Percentiles rank a stretch among this genome's conserved stretches.
Conservation (phyloP, 2,113 vertebrate genomes). For the Muntiacus muntjak region DNA sequence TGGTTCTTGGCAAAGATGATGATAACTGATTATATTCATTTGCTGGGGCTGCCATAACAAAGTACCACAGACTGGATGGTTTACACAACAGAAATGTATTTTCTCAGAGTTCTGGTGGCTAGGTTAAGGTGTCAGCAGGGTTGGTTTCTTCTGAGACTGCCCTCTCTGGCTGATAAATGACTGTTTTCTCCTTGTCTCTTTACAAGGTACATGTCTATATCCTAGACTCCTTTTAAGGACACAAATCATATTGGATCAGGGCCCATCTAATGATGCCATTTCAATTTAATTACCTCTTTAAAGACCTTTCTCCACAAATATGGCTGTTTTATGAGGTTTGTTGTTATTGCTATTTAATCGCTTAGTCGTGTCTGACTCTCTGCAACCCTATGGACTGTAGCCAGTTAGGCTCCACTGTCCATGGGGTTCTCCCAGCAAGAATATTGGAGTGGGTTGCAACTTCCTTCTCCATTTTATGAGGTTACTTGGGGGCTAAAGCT, state of each 20-base stretch:
- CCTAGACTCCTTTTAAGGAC: not conserved
- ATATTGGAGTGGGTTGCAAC: not conserved
- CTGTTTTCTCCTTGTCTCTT: not conserved
- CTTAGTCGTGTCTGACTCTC: not conserved
- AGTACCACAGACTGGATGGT: not conserved
- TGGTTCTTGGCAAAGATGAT: not conserved
- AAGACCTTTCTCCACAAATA: not conserved
- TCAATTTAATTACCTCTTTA: not conserved
- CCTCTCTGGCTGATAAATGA: not conserved
- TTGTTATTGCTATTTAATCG: not conserved
- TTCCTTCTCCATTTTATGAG: not conserved
- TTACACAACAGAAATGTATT: not conserved
- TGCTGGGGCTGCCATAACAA: not conserved
- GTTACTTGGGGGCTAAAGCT: not conserved
- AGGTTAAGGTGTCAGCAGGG: not conserved
- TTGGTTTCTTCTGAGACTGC: not conserved
- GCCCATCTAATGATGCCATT: not conserved
- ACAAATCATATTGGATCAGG: not conserved
- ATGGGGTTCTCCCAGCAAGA: not conserved
- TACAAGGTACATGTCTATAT: fast-evolving
- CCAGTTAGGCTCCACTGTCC: not conserved
- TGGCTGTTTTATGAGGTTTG: not conserved
- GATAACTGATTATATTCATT: not conserved
- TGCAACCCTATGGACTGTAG: not conserved
- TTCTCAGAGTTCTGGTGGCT: not conserved